Evolutionary conservation across 2,113 vertebrate species (phyloP), one percentile per base, ranked within the genome.

Genomic region (Pachypanchax playfairii): DNA sequence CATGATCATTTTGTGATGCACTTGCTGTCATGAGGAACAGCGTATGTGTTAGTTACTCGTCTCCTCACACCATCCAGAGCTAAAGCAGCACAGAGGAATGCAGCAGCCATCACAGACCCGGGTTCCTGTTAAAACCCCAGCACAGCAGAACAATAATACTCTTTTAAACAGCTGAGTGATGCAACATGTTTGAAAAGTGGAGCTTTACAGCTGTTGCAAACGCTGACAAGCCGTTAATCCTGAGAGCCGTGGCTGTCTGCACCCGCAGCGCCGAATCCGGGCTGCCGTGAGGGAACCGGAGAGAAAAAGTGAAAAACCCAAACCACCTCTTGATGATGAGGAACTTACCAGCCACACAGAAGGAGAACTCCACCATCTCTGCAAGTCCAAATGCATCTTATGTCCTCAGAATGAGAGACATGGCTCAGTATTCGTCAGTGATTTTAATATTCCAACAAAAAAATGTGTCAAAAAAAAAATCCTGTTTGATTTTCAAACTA

Each of bases 171-270:
- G 89, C 89, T 92, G 90, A 92, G 86, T 86, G 82, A 82, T 87
- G 88, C 88, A 88, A 85, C 87, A 86, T 75, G 84, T 87, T 88
- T 90, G 87, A 90, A 90, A 91, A 89, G 87, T 90, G 81, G 83
- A 89, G 88, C 83, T 90, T 89, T 89, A 77, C 67, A 67, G 78
- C 62, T 36, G 76, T 11, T 66, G 68, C 87, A 88, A 89, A 83
- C 69, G 85, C 90, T 90, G 88, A 89, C 84, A 39, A 72, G 81
- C 81, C 65, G 84, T 83, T 89, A 88, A 91, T 88, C 89, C 86
- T 10, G 61, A 74, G 3, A 1, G 59, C 52, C 49, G n/a, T 3
- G n/a, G 54, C 85, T 65, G 81, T 83, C 83, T 79, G 79, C 64
- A 2, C 35, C 67, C 38, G 21, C 50, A 1, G 67, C 69, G 58